These are phyloP conservation scores for Drosophila tanythrix DNA, from an alignment of 2,888 invertebrate genomes.

Conservation along the genomic window DNA sequence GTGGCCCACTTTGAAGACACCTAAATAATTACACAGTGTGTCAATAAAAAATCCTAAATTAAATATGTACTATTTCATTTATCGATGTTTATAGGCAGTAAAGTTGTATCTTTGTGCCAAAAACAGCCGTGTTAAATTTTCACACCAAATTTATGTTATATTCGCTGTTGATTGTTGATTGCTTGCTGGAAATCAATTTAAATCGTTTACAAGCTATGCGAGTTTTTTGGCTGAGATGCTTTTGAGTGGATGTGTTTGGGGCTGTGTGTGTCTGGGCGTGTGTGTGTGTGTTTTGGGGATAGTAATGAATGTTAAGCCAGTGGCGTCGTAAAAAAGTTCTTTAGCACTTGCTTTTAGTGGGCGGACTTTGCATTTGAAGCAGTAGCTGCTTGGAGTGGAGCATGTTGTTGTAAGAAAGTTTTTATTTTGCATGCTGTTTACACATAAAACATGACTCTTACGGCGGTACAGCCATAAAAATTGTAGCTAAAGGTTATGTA, in stretches of 20 bases:
- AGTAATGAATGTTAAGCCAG: constrained; percentile 20
- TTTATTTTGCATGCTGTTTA: constrained; percentile 53
- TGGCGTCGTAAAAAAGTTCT: constrained; percentile 27
- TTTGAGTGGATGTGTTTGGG: not conserved
- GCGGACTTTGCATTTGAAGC: constrained; percentile 3
- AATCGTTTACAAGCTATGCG: constrained; percentile 46
- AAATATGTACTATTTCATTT: constrained; percentile 16
- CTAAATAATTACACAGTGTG: not conserved
- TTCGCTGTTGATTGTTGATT: constrained; percentile 49
- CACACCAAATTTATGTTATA: constrained; percentile 17
- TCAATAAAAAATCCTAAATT: not conserved
- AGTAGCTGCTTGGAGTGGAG: constrained; percentile 10
- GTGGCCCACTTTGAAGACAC: not conserved
- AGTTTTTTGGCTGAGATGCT: not conserved
- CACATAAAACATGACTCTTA: constrained; percentile 62
- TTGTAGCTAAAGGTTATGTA: constrained; percentile 18
- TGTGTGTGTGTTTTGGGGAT: constrained; percentile 6
- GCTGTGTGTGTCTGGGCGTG: not conserved
- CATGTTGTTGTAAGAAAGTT: constrained; percentile 26
- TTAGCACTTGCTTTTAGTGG: constrained; percentile 12
- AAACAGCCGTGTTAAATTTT: constrained; percentile 20
- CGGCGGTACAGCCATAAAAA: constrained; percentile 49
- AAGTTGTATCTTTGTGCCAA: constrained; percentile 15
- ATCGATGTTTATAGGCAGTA: not conserved
- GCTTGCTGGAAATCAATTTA: constrained; percentile 68